Evolutionary conservation across 92 coral and sea anemone genomes (phyloP).

Genomic region (Phenganax stokvisi): DNA sequence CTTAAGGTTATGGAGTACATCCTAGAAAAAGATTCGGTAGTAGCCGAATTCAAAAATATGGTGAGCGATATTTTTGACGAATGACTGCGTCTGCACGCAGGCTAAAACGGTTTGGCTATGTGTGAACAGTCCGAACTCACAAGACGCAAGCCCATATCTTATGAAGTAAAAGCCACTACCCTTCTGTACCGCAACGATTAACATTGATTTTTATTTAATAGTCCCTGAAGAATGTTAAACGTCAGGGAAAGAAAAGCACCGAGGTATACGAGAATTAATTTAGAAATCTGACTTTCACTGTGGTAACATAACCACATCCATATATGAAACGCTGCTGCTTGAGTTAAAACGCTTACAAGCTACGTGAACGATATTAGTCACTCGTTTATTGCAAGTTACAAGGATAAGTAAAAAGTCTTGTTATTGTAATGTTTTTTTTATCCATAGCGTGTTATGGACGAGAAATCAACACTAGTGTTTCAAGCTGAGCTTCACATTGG

Average conservation of each 20-base stretch:
- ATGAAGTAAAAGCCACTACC: too few relatives aligned
- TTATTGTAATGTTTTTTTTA: not conserved
- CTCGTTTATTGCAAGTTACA: not conserved
- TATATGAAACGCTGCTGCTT: not conserved
- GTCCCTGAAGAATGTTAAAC: conserved; percentile 77
- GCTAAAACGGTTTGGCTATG: too few relatives aligned
- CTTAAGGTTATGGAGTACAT: conserved; percentile 82
- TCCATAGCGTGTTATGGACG: conserved; percentile 75
- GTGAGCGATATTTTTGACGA: conserved; percentile 44
- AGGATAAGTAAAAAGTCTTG: not conserved
- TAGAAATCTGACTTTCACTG: not conserved
- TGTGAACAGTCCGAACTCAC: too few relatives aligned
- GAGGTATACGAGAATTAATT: conserved; percentile 49
- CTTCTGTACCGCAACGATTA: too few relatives aligned
- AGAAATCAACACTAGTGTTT: conserved; percentile 75
- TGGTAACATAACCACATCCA: not conserved
- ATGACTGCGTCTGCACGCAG: not conserved
- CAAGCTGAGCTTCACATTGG: conserved; percentile 79
- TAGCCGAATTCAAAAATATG: conserved; percentile 92
- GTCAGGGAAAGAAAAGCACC: conserved; percentile 92
- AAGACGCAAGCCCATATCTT: not conserved
- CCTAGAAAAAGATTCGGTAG: conserved; percentile 63
- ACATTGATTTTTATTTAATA: conserved; percentile 17
- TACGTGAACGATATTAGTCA: too few relatives aligned
- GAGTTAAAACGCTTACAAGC: too few relatives aligned